These are phyloP conservation scores for Porites lobata DNA, from an alignment of 92 coral and sea anemone species.

Conservation along the genomic window DNA sequence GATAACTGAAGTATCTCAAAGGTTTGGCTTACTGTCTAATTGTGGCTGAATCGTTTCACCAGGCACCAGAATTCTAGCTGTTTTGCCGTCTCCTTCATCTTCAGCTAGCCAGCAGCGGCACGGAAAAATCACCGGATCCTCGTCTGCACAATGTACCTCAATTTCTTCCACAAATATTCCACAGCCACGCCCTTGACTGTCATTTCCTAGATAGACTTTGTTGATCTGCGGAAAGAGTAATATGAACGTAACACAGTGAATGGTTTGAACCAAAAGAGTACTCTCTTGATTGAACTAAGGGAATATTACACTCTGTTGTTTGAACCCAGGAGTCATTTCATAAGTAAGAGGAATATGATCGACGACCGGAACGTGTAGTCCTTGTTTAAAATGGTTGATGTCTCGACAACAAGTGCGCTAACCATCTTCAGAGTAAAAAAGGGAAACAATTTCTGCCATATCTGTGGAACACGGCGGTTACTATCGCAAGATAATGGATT, in stretches of 20 bases:
- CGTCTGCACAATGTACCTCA: conserved; percentile 50
- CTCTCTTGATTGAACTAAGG: no score
- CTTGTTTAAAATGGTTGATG: no score
- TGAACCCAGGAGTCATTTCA: no score
- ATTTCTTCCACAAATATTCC: conserved; percentile 86
- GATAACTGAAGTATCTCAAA: not conserved
- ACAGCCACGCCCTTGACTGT: conserved; percentile 74
- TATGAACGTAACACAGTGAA: not conserved
- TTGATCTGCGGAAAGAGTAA: conserved; percentile 31
- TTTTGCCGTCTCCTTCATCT: conserved; percentile 68
- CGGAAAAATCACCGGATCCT: conserved; percentile 81
- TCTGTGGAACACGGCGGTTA: no score
- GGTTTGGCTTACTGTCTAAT: conserved; percentile 66
- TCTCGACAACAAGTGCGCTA: no score
- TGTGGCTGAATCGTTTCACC: conserved; percentile 77
- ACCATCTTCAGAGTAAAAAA: no score
- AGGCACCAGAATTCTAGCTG: conserved; percentile 72
- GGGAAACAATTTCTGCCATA: no score
- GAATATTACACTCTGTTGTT: no score
- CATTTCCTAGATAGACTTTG: conserved; percentile 76
- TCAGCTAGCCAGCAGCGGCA: conserved; percentile 89
- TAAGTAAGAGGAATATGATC: no score
- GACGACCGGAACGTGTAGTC: no score
- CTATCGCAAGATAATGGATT: no score
- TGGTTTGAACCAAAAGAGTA: no score